Conservation (phyloP, 2,113 vertebrate genomes). For the Orcinus orca region DNA sequence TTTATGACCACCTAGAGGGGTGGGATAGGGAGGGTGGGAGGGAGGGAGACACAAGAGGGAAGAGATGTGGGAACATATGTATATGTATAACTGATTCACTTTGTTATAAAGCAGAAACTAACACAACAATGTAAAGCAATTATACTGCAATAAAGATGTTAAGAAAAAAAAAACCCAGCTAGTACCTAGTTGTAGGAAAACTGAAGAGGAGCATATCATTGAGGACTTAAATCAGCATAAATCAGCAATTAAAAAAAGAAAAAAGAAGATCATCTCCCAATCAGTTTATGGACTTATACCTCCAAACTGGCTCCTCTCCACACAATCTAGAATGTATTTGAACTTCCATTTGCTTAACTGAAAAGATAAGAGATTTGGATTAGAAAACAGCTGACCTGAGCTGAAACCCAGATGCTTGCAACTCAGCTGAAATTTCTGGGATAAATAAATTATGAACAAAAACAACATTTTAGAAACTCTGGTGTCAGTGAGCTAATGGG, state of each 20-base stretch:
- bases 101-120: too few relatives aligned
- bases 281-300: background rate
- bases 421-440: conserved; percentile 71
- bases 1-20: too few relatives aligned
- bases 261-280: background rate
- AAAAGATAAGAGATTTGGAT: conserved; percentile 46
- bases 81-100: too few relatives aligned
- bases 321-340: background rate
- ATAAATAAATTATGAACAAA: conserved; percentile 77
- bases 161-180: too few relatives aligned
- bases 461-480: conserved; percentile 72
- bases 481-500: conserved; percentile 78
- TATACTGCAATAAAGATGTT: too few relatives aligned
- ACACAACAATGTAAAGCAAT: too few relatives aligned
- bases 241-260: background rate
- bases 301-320: background rate
- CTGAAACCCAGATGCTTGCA: conserved; percentile 72
- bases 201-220: background rate
- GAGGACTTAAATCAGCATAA: background rate
- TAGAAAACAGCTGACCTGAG: conserved; percentile 65
- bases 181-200: background rate
- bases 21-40: too few relatives aligned
- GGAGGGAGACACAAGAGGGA: too few relatives aligned
- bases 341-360: conserved; percentile 34
- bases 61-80: too few relatives aligned